These are phyloP conservation scores for Sus scrofa DNA, from an alignment of 2,113 vertebrate species.

Conservation along the genomic window T2T-Sscrofa CM000819.6:85823501-85824000, in stretches of 20 bases:
- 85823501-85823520: constrained; percentile 79
- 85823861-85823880: constrained; percentile 83
- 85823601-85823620: constrained; percentile 67
- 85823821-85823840: constrained; percentile 59
- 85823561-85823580: constrained; percentile 52
- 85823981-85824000: constrained; percentile 89
- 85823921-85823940: constrained; percentile 92
- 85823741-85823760: neutral
- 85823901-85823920: constrained; percentile 88
- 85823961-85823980: constrained; percentile 91
- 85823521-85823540: constrained; percentile 86
- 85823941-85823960: constrained; percentile 90
- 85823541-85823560: constrained; percentile 84
- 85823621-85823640: constrained; percentile 65
- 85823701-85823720: constrained; percentile 68
- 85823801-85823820: constrained; percentile 62
- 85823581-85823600: neutral
- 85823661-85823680: neutral
- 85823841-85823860: constrained; percentile 78
- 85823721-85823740: constrained; percentile 29
- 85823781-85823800: constrained; percentile 3
- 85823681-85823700: neutral
- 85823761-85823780: neutral
- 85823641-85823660: neutral
- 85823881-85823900: constrained; percentile 87